Evolutionary conservation across 2,113 vertebrate species (phyloP).

Genomic region (Calyptommatus sinebrachiatus): DNA sequence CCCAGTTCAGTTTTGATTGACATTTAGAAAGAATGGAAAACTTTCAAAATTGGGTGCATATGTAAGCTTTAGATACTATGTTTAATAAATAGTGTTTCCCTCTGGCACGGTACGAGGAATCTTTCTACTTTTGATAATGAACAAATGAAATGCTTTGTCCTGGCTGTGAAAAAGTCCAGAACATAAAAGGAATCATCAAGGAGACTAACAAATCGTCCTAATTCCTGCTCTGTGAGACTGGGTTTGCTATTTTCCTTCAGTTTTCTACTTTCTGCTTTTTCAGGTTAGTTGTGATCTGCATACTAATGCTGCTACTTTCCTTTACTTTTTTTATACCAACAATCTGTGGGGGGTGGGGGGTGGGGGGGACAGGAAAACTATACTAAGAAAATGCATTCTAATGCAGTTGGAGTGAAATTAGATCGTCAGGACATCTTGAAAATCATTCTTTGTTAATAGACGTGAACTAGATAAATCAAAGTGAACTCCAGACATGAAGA

Average conservation of each 20-base stretch:
- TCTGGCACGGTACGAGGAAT: conserved; percentile 22
- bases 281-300: conserved; percentile 31
- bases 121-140: conserved; percentile 41
- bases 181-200: conserved; percentile 24
- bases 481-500: no score
- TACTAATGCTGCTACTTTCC: conserved; percentile 1
- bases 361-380: conserved; percentile 25
- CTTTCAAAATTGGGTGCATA: conserved; percentile 35
- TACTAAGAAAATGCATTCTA: neutral
- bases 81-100: neutral
- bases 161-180: neutral
- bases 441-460: conserved; percentile 25
- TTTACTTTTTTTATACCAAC: conserved; percentile 28
- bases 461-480: no score
- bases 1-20: conserved; percentile 6
- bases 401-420: neutral
- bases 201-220: conserved; percentile 30
- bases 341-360: neutral
- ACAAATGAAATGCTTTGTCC: conserved; percentile 44
- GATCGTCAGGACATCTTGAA: conserved; percentile 34
- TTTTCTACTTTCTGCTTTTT: neutral
- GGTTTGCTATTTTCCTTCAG: conserved; percentile 18
- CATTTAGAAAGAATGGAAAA: conserved; percentile 22
- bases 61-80: neutral
- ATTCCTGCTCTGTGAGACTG: conserved; percentile 6